Conservation (phyloP, 2,113 vertebrate species). For the Muscicapa adusta region DNA sequence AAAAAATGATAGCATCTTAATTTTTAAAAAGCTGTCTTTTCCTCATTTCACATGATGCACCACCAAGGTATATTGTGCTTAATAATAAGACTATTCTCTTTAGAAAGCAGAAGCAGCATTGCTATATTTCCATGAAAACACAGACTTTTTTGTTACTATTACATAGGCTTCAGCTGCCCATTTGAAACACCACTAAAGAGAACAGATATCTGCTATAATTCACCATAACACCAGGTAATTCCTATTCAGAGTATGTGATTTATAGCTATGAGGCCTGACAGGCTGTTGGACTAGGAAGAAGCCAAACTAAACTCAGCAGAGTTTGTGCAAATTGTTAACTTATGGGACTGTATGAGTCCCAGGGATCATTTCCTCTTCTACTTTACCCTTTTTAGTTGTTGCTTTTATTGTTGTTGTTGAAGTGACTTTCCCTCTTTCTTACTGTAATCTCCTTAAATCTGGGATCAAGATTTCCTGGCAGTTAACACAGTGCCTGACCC, state of each 20-base stretch:
- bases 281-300: background rate
- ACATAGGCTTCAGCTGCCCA: background rate
- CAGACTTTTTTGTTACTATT: background rate
- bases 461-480: background rate
- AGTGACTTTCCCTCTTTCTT: background rate
- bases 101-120: background rate
- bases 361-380: background rate
- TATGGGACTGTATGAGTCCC: accelerated
- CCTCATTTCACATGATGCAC: background rate
- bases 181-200: background rate
- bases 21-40: background rate
- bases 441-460: background rate
- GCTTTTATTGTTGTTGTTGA: background rate
- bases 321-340: background rate
- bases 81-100: background rate
- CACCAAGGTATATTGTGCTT: background rate
- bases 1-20: background rate
- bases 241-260: background rate
- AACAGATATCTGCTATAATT: background rate
- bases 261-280: background rate
- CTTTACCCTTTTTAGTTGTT: background rate
- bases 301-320: background rate
- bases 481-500: background rate
- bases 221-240: background rate
- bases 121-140: background rate